These are phyloP conservation scores for Benitochromis conjunctus DNA, from an alignment of 2,113 vertebrate species.

Conservation along the genomic window DNA sequence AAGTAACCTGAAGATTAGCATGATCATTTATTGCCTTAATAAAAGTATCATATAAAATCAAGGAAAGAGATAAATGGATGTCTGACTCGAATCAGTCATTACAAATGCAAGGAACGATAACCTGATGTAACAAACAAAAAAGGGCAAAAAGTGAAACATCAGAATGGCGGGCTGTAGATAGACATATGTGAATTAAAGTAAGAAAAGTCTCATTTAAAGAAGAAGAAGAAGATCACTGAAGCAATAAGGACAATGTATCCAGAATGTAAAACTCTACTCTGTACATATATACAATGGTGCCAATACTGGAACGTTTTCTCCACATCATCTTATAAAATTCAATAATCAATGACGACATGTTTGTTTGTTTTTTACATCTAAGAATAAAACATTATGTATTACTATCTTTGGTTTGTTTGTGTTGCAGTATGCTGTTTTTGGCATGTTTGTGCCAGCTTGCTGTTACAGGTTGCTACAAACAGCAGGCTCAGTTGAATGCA, in stretches of 20 bases:
- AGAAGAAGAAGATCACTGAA: neutral
- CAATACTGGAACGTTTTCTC: neutral
- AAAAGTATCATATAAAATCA: neutral
- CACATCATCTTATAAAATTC: neutral
- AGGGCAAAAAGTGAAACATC: neutral
- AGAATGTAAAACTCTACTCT: neutral
- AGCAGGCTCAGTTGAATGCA: neutral
- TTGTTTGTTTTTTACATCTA: neutral
- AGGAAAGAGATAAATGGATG: neutral
- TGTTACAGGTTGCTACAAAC: neutral
- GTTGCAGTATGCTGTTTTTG: neutral
- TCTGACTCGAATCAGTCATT: neutral
- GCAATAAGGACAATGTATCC: neutral
- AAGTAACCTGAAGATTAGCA: neutral
- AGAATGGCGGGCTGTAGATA: neutral
- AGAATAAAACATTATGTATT: neutral
- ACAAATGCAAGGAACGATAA: neutral
- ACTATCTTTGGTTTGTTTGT: neutral
- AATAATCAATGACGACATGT: neutral
- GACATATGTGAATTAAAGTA: neutral
- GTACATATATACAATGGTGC: neutral
- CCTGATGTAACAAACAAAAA: neutral
- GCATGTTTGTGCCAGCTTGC: neutral
- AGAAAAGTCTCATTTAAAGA: neutral
- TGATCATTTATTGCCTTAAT: neutral